phyloP scores from a whole-genome alignment of 2,888 invertebrate species.

The Drosophila sordidapex region DNA sequence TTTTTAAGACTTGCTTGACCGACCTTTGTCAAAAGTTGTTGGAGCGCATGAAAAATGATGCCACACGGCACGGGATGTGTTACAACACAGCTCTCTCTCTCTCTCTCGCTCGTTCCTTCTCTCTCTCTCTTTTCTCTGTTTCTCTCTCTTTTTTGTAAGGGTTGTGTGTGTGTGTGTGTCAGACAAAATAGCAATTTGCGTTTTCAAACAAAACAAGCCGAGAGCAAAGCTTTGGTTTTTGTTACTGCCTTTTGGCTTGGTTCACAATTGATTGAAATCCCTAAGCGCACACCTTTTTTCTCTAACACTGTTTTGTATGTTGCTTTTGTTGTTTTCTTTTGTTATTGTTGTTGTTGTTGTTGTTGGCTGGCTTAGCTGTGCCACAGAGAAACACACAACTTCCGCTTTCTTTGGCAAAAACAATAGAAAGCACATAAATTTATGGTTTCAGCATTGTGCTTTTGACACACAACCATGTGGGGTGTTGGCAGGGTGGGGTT shows the following conservation, averaged over 20 bases:
- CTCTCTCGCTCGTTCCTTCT: neutral
- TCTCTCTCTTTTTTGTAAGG: neutral
- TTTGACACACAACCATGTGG: constrained; percentile 74
- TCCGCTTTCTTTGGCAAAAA: constrained; percentile 80
- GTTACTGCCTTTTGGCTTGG: constrained; percentile 50
- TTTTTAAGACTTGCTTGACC: constrained; percentile 82
- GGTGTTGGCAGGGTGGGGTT: neutral
- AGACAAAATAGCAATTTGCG: constrained; percentile 80
- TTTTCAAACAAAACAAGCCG: constrained; percentile 71
- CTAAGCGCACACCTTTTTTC: constrained; percentile 77
- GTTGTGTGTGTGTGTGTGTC: constrained; percentile 38
- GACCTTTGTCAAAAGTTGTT: constrained; percentile 81
- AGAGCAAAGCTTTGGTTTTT: constrained; percentile 71
- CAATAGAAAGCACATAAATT: constrained; percentile 82
- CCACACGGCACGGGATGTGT: constrained; percentile 70
- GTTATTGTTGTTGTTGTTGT: constrained; percentile 28
- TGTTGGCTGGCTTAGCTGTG: constrained; percentile 42
- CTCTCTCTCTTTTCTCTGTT: neutral
- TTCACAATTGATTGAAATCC: constrained; percentile 80
- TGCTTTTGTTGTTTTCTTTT: constrained; percentile 39
- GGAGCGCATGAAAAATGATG: constrained; percentile 81
- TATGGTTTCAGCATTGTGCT: constrained; percentile 81
- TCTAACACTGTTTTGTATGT: constrained; percentile 31
- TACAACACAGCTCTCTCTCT: constrained; percentile 46
- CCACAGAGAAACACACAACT: constrained; percentile 76